These are phyloP conservation scores for Petrocephalus sullivani DNA, from an alignment of 2,797 vertebrate species.

Conservation along the genomic window DNA sequence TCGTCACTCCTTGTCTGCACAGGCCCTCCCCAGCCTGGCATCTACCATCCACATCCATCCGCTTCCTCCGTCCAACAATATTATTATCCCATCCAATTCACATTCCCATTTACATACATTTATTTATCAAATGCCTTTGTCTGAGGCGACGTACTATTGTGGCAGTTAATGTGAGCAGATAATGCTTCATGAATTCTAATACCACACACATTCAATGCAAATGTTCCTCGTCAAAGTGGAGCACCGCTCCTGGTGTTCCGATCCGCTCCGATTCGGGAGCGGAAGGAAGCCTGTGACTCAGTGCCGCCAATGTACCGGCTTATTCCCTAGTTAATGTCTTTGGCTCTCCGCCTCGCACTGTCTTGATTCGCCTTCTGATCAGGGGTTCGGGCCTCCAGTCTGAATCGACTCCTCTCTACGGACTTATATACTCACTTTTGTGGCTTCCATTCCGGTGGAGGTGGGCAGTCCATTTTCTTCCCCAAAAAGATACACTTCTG, in stretches of 20 bases:
- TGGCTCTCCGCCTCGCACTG: background rate
- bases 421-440: background rate
- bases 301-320: background rate
- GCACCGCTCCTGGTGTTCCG: background rate
- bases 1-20: background rate
- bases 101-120: background rate
- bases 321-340: background rate
- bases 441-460: background rate
- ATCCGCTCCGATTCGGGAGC: background rate
- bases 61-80: background rate
- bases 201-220: background rate
- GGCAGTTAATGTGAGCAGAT: background rate
- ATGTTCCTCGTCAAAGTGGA: background rate
- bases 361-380: background rate
- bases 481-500: background rate
- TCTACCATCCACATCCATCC: background rate
- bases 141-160: background rate
- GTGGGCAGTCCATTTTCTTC: background rate
- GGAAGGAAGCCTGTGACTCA: background rate
- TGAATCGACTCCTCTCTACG: background rate
- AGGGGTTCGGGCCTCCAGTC: background rate
- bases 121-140: background rate
- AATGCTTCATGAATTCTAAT: background rate
- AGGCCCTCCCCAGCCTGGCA: background rate
- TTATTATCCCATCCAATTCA: background rate